Conservation (phyloP, 2,888 invertebrate genomes). For the Linnaemya vulpina region DNA sequence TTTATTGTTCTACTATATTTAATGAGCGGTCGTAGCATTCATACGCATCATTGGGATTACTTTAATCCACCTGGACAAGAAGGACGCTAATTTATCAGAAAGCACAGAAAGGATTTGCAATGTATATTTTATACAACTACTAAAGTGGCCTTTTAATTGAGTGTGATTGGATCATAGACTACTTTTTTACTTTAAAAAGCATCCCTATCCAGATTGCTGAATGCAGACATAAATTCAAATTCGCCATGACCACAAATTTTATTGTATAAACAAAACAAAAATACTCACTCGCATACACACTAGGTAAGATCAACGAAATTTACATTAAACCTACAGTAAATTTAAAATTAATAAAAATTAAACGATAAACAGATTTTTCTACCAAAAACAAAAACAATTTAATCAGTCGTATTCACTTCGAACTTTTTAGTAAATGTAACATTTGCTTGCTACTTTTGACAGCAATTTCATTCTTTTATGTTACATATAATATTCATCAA, state of each 20-base stretch:
- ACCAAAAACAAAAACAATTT: constrained; percentile 30
- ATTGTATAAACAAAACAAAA: constrained; percentile 40
- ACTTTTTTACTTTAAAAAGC: constrained; percentile 43
- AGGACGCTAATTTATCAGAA: constrained; percentile 76
- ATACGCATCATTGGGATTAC: constrained; percentile 94
- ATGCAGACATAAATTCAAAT: background rate
- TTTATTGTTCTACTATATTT: constrained; percentile 90
- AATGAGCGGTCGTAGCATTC: constrained; percentile 88
- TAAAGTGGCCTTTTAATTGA: constrained; percentile 57
- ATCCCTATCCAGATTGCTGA: constrained; percentile 6
- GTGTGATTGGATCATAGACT: constrained; percentile 52
- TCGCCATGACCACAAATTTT: constrained; percentile 29
- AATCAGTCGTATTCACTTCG: constrained; percentile 2
- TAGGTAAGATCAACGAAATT: constrained; percentile 34
- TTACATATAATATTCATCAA: constrained; percentile 4
- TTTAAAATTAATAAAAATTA: background rate
- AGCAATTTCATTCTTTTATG: constrained; percentile 6
- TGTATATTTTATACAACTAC: constrained; percentile 18
- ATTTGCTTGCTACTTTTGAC: constrained; percentile 24
- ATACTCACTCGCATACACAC: constrained; percentile 27
- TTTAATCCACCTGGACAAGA: constrained; percentile 91
- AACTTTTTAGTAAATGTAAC: constrained; percentile 32
- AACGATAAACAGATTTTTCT: constrained; percentile 51
- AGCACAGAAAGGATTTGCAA: constrained; percentile 1
- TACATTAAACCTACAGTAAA: constrained; percentile 26